Conservation (phyloP, 2,113 vertebrate species). For the Oryzias javanicus region DNA sequence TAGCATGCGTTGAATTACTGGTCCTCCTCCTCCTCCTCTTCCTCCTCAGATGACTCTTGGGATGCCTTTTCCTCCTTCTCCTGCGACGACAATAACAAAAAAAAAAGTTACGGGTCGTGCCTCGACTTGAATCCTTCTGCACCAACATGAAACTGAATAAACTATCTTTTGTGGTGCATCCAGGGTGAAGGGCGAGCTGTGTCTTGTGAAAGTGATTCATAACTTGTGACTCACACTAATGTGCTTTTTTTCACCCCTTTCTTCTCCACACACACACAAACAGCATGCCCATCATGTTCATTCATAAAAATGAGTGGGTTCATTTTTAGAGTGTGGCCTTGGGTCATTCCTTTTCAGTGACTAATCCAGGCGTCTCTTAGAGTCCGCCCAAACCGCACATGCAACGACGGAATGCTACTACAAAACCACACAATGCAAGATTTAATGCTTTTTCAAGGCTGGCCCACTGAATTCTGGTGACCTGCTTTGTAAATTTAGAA, state of each 20-base stretch:
- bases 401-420: conserved; percentile 58
- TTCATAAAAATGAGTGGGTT: conserved; percentile 83
- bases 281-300: conserved; percentile 70
- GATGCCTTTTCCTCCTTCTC: conserved; percentile 91
- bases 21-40: conserved; percentile 90
- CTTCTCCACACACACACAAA: conserved; percentile 40
- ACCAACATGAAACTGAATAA: conserved; percentile 8
- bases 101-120: conserved; percentile 4
- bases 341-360: conserved; percentile 65
- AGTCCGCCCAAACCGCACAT: conserved; percentile 45
- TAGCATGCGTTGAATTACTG: conserved; percentile 86
- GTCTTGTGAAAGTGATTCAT: conserved; percentile 67
- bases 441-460: too few relatives aligned
- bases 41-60: conserved; percentile 91
- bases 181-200: conserved; percentile 48
- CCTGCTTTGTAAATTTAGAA: too few relatives aligned
- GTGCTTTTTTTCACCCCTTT: conserved; percentile 39
- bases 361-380: conserved; percentile 52
- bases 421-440: conserved; percentile 33
- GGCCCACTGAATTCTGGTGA: too few relatives aligned
- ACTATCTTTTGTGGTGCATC: conserved; percentile 39
- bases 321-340: conserved; percentile 49
- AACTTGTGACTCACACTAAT: conserved; percentile 83
- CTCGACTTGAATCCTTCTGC: conserved; percentile 18
- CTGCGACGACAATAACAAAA: conserved; percentile 54